These are phyloP conservation scores for Cerceris rybyensis DNA, from an alignment of 2,888 invertebrate genomes.

Conservation along the genomic window DNA sequence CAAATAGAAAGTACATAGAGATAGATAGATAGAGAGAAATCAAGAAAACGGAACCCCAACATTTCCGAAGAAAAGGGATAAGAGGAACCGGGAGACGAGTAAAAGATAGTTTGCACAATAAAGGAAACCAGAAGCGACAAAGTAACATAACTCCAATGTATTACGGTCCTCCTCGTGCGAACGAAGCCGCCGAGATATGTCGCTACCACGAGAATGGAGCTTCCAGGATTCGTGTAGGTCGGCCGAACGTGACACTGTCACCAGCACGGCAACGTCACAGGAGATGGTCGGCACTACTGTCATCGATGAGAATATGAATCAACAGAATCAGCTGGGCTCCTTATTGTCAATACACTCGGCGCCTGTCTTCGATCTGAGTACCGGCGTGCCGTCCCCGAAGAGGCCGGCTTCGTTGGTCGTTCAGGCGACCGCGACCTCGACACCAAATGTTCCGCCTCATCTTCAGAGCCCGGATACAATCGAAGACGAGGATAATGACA, in stretches of 20 bases:
- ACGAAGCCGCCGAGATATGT: slow-evolving; percentile 82
- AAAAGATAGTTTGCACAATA: slow-evolving; percentile 13
- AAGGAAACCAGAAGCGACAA: slow-evolving; percentile 46
- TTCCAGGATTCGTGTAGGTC: slow-evolving; percentile 83
- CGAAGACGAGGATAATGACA: slow-evolving; percentile 88
- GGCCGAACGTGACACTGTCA: slow-evolving; percentile 60
- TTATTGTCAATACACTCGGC: slow-evolving; percentile 88
- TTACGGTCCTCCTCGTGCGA: slow-evolving; percentile 78
- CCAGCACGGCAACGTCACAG: slow-evolving; percentile 74
- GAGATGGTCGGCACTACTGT: slow-evolving; percentile 74
- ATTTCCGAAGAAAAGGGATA: neutral
- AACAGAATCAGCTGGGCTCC: slow-evolving; percentile 84
- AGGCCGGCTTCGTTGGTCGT: slow-evolving; percentile 83
- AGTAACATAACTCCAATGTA: slow-evolving; percentile 79
- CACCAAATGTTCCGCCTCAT: slow-evolving; percentile 80
- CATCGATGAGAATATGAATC: slow-evolving; percentile 79
- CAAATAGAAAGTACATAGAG: neutral
- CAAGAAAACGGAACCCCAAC: neutral
- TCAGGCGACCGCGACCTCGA: slow-evolving; percentile 80
- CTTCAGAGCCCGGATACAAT: slow-evolving; percentile 81
- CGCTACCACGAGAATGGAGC: slow-evolving; percentile 85
- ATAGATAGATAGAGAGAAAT: neutral
- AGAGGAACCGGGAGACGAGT: neutral
- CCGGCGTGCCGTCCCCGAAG: slow-evolving; percentile 68
- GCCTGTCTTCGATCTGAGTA: slow-evolving; percentile 82